These are phyloP conservation scores for Ernsta delagoae DNA, from an alignment of 2,888 invertebrate genomes.

Conservation along the genomic window DNA sequence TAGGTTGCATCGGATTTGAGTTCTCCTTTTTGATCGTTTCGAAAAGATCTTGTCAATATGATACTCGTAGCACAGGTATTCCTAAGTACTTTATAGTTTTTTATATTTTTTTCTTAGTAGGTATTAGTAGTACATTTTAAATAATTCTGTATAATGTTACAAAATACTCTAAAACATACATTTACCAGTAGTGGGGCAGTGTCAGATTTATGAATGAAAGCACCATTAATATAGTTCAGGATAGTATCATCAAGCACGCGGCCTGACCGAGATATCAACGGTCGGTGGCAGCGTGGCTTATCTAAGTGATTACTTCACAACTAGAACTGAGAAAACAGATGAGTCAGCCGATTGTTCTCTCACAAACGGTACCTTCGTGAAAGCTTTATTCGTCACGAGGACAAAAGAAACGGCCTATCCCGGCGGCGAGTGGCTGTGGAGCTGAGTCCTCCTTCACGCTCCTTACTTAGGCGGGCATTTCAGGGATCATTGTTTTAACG, in stretches of 20 bases:
- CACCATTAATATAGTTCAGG: not conserved
- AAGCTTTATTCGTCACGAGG: slow-evolving; percentile 41
- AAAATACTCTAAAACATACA: too few relatives aligned
- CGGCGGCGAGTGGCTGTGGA: slow-evolving; percentile 25
- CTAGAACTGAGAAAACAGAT: slow-evolving; percentile 39
- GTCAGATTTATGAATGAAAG: not conserved
- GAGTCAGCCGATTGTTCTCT: slow-evolving; percentile 40
- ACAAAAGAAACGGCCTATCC: slow-evolving; percentile 41
- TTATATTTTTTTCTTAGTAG: too few relatives aligned
- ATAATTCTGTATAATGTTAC: too few relatives aligned
- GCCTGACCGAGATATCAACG: not conserved
- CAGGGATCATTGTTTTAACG: slow-evolving; percentile 32
- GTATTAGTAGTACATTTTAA: too few relatives aligned
- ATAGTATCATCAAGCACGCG: not conserved
- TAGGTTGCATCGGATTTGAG: slow-evolving; percentile 22
- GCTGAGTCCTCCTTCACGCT: slow-evolving; percentile 14
- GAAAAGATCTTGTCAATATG: slow-evolving; percentile 15
- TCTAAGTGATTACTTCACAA: slow-evolving; percentile 32
- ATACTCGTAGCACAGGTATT: slow-evolving; percentile 6
- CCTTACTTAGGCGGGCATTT: slow-evolving; percentile 20
- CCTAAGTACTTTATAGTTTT: not conserved
- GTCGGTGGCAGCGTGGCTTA: slow-evolving; percentile 12
- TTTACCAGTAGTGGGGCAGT: not conserved
- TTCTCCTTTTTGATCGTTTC: slow-evolving; percentile 4
- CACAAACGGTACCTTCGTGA: slow-evolving; percentile 42